These are phyloP conservation scores for Stegophylla sp. DNA, from an alignment of 2,888 invertebrate species.

Conservation along the genomic window DNA sequence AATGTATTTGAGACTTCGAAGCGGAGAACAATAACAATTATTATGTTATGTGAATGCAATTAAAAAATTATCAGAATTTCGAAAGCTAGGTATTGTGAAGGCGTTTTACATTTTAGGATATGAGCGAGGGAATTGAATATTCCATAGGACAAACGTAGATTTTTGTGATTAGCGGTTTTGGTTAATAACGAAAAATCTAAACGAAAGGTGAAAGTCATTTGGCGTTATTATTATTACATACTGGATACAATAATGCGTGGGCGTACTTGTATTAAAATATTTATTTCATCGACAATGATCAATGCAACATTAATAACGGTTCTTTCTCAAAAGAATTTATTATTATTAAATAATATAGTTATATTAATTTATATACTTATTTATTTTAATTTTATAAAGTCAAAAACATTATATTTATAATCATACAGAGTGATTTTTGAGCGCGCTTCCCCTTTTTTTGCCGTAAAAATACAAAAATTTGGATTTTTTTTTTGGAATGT, in stretches of 20 bases:
- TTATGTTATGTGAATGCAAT: conserved; percentile 48
- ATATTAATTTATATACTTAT: too few relatives aligned
- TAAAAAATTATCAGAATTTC: conserved; percentile 44
- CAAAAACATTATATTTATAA: too few relatives aligned
- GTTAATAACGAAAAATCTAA: conserved; percentile 20
- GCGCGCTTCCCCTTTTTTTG: too few relatives aligned
- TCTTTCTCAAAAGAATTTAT: not conserved
- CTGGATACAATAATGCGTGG: not conserved
- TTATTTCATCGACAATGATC: conserved; percentile 10
- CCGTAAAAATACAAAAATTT: too few relatives aligned
- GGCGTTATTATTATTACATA: conserved; percentile 2
- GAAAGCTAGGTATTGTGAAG: conserved; percentile 45
- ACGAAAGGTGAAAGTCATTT: conserved; percentile 45
- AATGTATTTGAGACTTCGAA: not conserved
- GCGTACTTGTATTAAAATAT: conserved; percentile 28
- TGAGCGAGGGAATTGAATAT: not conserved
- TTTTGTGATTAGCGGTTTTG: conserved; percentile 22
- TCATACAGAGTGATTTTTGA: too few relatives aligned
- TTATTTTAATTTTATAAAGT: too few relatives aligned
- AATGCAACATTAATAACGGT: not conserved
- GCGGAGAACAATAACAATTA: conserved; percentile 45
- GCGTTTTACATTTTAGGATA: conserved; percentile 44
- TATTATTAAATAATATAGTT: too few relatives aligned
- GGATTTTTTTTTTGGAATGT: too few relatives aligned
- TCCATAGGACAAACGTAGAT: conserved; percentile 9